Conservation (phyloP, 2,888 invertebrate species). For the Drosophila siamana region DNA sequence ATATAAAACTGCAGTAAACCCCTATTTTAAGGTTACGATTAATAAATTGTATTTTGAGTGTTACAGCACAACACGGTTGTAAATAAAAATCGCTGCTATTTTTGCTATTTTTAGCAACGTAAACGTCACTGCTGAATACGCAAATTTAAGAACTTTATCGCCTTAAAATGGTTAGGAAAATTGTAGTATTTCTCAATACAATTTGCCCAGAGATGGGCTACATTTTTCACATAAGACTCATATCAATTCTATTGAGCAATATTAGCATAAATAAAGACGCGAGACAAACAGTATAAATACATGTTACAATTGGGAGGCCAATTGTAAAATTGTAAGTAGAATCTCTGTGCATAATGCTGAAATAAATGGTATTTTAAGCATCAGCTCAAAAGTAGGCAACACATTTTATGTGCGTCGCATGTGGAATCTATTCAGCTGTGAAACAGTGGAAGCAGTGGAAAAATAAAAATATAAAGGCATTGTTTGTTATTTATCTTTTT, state of each 20-base stretch:
- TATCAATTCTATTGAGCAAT: background rate
- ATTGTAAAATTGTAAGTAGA: background rate
- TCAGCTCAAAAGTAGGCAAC: conserved; percentile 24
- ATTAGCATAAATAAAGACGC: background rate
- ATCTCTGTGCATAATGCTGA: background rate
- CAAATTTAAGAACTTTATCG: too few species aligned
- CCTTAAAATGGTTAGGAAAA: too few species aligned
- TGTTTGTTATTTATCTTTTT: conserved; percentile 3
- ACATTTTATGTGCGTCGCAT: conserved; percentile 7
- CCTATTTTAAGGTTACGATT: background rate
- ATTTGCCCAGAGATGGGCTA: background rate
- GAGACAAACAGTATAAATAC: conserved; percentile 1
- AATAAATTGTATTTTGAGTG: background rate
- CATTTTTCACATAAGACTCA: background rate
- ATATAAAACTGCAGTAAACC: background rate
- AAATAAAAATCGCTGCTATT: background rate
- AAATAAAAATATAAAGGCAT: conserved; percentile 2
- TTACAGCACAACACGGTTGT: background rate
- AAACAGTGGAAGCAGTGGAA: background rate
- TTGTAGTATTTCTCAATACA: background rate
- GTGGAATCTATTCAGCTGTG: conserved; percentile 3
- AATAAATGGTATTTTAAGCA: background rate
- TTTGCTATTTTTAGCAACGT: background rate
- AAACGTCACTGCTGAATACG: too few species aligned
- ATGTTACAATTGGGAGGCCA: background rate